Conservation (phyloP, 1,140 invertebrate species). For the Pissodes strobi region DNA sequence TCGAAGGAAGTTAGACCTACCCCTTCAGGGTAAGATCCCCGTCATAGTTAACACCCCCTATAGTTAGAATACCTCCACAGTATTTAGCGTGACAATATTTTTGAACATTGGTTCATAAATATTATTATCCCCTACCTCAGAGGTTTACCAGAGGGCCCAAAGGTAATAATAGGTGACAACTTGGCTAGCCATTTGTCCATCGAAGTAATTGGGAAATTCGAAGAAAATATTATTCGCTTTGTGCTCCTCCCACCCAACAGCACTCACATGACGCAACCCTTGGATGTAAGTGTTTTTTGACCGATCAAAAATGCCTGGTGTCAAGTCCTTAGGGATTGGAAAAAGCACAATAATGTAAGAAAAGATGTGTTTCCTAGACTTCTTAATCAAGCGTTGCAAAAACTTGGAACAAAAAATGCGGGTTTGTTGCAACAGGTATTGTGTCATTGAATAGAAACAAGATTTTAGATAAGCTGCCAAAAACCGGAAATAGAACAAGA, state of each 20-base stretch:
- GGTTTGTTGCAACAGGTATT: constrained; percentile 19
- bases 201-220: constrained; percentile 24
- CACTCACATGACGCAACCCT: no score
- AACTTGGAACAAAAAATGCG: background rate
- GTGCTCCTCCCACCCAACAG: constrained; percentile 53
- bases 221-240: constrained; percentile 50
- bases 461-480: constrained; percentile 19
- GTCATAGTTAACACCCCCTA: no score
- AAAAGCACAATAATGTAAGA: constrained; percentile 35
- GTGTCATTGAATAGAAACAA: constrained; percentile 3
- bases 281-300: constrained; percentile 54
- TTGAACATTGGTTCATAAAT: constrained; percentile 54
- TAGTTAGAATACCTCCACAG: no score
- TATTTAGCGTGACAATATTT: no score
- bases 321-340: constrained; percentile 48
- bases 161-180: no score
- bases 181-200: constrained; percentile 21
- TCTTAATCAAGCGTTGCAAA: constrained; percentile 13
- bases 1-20: no score
- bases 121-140: constrained; percentile 18
- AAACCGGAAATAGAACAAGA: constrained; percentile 5
- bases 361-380: constrained; percentile 19
- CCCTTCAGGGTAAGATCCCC: no score
- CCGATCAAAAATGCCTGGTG: constrained; percentile 52
- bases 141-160: constrained; percentile 14